Evolutionary conservation across 2,888 invertebrate species (phyloP).

Genomic region (Ectemnius cavifrons): DNA sequence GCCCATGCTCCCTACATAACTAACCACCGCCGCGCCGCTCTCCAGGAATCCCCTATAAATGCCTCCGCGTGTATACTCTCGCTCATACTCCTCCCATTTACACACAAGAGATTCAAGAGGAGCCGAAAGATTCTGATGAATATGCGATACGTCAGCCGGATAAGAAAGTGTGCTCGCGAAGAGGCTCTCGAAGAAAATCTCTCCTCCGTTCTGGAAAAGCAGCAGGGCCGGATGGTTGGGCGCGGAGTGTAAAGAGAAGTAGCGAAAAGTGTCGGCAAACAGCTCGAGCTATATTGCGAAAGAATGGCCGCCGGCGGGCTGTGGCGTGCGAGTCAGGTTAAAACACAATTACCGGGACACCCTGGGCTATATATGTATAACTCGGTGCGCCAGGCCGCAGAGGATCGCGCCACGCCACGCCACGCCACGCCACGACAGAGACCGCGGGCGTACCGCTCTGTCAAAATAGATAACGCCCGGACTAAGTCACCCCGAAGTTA

Average conservation of each 20-base stretch:
- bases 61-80: slow-evolving; percentile 55
- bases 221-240: too few species aligned
- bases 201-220: too few species aligned
- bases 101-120: too few species aligned
- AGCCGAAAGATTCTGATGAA: too few species aligned
- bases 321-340: slow-evolving; percentile 59
- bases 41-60: slow-evolving; percentile 68
- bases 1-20: slow-evolving; percentile 44
- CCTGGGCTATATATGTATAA: slow-evolving; percentile 45
- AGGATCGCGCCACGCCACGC: too few species aligned
- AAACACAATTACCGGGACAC: slow-evolving; percentile 72
- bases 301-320: slow-evolving; percentile 4
- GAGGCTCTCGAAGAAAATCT: too few species aligned
- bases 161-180: too few species aligned
- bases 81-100: slow-evolving; percentile 5
- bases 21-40: slow-evolving; percentile 58
- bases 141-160: too few species aligned
- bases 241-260: neutral
- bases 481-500: slow-evolving; percentile 76
- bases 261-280: slow-evolving; percentile 15
- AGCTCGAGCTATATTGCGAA: slow-evolving; percentile 22
- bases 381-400: neutral
- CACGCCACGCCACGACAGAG: slow-evolving; percentile 63
- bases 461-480: slow-evolving; percentile 77
- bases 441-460: slow-evolving; percentile 76